Evolutionary conservation across 2,797 vertebrate species (phyloP).

Genomic region (Agapornis canus): DNA sequence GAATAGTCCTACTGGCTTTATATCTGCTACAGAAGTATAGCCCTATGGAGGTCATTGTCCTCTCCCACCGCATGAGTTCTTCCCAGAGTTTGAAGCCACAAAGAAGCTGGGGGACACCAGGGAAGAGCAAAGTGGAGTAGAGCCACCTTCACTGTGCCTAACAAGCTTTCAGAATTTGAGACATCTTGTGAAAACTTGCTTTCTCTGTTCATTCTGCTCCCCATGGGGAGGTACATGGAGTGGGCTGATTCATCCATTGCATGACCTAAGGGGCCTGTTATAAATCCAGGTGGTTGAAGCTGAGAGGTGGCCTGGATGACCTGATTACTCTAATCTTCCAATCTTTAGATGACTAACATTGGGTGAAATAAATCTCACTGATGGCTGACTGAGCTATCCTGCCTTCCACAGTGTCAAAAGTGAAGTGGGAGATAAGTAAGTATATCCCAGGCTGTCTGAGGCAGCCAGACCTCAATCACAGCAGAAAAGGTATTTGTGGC

Average conservation of each 20-base stretch:
- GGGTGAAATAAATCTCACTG: not conserved
- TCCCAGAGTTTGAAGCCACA: not conserved
- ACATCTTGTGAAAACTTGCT: not conserved
- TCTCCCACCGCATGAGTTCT: not conserved
- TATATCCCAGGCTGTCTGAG: not conserved
- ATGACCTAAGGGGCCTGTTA: not conserved
- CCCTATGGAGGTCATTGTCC: not conserved
- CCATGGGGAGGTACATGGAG: not conserved
- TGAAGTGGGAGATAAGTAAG: not conserved
- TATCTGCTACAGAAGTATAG: not conserved
- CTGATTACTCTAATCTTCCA: not conserved
- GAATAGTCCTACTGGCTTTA: not conserved
- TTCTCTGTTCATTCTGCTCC: not conserved
- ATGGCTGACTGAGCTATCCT: not conserved
- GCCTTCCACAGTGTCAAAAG: not conserved
- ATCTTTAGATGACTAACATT: not conserved
- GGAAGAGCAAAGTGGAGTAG: not conserved
- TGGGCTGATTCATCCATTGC: not conserved
- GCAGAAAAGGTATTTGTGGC: not conserved
- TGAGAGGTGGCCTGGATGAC: not conserved
- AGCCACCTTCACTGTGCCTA: not conserved
- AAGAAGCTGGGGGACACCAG: not conserved
- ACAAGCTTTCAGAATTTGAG: not conserved
- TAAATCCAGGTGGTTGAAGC: not conserved
- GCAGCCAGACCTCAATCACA: not conserved